Evolutionary conservation across 2,797 vertebrate genomes (phyloP).

Genomic region (Morelia viridis): DNA sequence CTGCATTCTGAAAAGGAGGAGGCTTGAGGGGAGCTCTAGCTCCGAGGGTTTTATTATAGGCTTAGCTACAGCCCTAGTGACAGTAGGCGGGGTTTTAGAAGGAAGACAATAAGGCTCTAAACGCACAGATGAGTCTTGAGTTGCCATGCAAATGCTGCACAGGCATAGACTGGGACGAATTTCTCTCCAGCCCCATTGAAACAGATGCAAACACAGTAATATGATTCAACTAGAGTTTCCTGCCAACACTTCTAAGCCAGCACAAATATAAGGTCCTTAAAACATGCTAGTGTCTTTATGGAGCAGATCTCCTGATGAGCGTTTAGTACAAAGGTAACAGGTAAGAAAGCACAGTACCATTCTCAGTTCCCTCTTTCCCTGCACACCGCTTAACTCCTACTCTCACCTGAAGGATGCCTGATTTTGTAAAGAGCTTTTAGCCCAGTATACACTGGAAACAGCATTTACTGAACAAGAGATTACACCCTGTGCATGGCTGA

Average conservation of each 20-base stretch:
- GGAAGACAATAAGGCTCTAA: constrained; percentile 7
- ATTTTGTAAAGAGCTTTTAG: constrained; percentile 14
- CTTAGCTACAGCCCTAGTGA: constrained; percentile 42
- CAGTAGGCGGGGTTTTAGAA: constrained; percentile 22
- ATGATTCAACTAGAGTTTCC: constrained; percentile 26
- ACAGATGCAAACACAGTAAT: constrained; percentile 37
- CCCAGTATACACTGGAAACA: not conserved
- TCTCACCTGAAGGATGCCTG: not conserved
- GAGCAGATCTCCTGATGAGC: constrained; percentile 15
- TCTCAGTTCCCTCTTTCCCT: not conserved
- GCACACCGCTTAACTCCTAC: not conserved
- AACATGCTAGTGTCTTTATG: constrained; percentile 18
- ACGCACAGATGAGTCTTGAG: constrained; percentile 12
- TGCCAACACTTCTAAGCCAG: not conserved
- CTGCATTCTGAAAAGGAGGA: constrained; percentile 39
- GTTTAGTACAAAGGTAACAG: not conserved
- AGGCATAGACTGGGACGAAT: constrained; percentile 41
- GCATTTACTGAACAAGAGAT: constrained; percentile 10
- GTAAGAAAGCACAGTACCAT: not conserved
- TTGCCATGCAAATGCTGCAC: not conserved
- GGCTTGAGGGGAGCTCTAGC: constrained; percentile 19
- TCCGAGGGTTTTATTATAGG: constrained; percentile 46
- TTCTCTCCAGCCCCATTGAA: constrained; percentile 39
- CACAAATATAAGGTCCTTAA: not conserved
- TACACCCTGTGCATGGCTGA: not conserved